These are phyloP conservation scores for Tyrannus savana DNA, from an alignment of 2,113 vertebrate genomes.

Conservation along the genomic window DNA sequence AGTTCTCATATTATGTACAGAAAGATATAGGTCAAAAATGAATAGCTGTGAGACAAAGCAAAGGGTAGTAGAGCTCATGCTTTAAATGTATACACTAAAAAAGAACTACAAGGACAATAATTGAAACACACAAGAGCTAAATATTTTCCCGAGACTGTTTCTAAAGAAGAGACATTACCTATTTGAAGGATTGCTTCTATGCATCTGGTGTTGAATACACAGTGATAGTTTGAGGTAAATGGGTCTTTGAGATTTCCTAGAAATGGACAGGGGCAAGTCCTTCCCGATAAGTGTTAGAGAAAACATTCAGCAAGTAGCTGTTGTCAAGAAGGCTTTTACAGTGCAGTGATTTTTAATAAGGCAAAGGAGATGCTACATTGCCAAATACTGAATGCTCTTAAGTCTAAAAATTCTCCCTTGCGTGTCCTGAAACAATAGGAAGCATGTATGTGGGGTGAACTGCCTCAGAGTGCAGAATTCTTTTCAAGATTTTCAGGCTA, in stretches of 20 bases:
- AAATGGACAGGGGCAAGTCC: background rate
- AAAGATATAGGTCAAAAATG: background rate
- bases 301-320: background rate
- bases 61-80: background rate
- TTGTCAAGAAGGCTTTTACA: background rate
- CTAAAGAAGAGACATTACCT: background rate
- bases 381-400: background rate
- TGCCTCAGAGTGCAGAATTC: background rate
- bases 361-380: background rate
- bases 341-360: background rate
- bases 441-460: background rate
- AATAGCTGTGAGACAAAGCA: background rate
- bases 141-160: background rate
- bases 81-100: background rate
- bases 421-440: slow-evolving; percentile 35
- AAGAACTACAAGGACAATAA: background rate
- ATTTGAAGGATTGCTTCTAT: background rate
- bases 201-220: background rate
- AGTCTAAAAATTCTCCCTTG: background rate
- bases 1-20: background rate
- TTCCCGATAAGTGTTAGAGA: background rate
- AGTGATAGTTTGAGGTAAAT: background rate
- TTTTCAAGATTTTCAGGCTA: slow-evolving; percentile 32
- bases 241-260: background rate
- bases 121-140: background rate